Base-by-base conservation (phyloP, 2,888 invertebrate species). In the Drosophila niveifrons region DNA sequence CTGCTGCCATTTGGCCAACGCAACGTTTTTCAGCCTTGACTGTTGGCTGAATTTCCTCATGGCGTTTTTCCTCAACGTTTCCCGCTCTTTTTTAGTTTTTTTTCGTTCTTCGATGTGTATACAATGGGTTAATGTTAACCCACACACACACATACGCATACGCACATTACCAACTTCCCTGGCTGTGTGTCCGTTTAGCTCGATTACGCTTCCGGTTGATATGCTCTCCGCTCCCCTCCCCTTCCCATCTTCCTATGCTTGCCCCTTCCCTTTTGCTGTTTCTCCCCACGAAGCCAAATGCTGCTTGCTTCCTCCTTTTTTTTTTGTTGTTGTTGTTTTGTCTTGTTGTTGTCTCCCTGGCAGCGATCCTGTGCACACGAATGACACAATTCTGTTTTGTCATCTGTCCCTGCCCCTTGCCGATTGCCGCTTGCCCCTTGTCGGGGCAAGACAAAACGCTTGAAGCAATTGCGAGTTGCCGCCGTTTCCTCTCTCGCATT, bases 321-420 rank as follows among this genome's bases (percentile, higher is more conserved):
- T 52, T 43, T 7, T 29, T 46, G 39, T 75, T 41, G 18, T 51
- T 47, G 29, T 59, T 53, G 13, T 52, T 51, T n/a, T n/a, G n/a
- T n/a, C 13, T 48, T 53, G 47, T 53, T 58, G 48, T 62, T 48
- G 66, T 53, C 57, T 58, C 59, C 67, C 53, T n/a, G 52, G 13
- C 41, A 29, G 57, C 83, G 87, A 88, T 90, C 86, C 90, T 86
- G 87, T 47, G 39, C 65, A 69, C 55, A 79, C 66, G 44, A 82
- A 75, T 86, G 86, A 90, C 86, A 86, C 86, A 86, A 86, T 86
- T 86, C 72, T 90, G 89, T 88, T 80, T 86, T 88, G 90, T 86
- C 86, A 86, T 86, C 86, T 90, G 86, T 72, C 88, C 72, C 83
- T 71, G 43, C n/a, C 39, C 47, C 23, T 23, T 9, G 15, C 13